Conservation (phyloP, 2,797 vertebrate genomes). For the Megaceryle alcyon region DNA sequence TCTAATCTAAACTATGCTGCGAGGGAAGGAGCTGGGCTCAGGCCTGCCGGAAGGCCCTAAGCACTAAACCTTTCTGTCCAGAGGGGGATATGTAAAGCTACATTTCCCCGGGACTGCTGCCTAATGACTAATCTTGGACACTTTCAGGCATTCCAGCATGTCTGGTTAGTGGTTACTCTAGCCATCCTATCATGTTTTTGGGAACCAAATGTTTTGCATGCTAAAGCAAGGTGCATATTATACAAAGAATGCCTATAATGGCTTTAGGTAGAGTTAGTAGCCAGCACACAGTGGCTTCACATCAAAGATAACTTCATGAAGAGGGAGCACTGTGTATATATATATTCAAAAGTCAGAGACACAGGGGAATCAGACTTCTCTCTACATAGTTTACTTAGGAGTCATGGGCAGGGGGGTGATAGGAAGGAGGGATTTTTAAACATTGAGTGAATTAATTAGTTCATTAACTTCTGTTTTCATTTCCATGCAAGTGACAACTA, state of each 20-base stretch:
- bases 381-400: not conserved
- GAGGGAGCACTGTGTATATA: not conserved
- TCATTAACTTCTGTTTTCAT: conserved; percentile 26
- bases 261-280: not conserved
- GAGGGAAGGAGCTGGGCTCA: not conserved
- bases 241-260: not conserved
- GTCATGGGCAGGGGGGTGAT: not conserved
- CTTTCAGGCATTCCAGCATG: conserved; percentile 61
- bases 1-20: not conserved
- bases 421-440: conserved; percentile 12
- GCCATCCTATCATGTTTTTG: conserved; percentile 31
- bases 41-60: conserved; percentile 12
- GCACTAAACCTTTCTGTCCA: conserved; percentile 41
- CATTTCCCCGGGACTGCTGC: conserved; percentile 29
- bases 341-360: not conserved
- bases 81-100: conserved; percentile 40
- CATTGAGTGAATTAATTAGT: conserved; percentile 7
- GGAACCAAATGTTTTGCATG: conserved; percentile 5
- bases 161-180: conserved; percentile 59
- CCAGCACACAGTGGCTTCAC: not conserved
- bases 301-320: not conserved
- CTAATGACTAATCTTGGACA: conserved; percentile 63
- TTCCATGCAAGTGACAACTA: not conserved
- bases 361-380: not conserved
- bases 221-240: conserved; percentile 45